Evolutionary conservation across 1,140 invertebrate genomes (phyloP).

Genomic region (Zaprionus taronus): DNA sequence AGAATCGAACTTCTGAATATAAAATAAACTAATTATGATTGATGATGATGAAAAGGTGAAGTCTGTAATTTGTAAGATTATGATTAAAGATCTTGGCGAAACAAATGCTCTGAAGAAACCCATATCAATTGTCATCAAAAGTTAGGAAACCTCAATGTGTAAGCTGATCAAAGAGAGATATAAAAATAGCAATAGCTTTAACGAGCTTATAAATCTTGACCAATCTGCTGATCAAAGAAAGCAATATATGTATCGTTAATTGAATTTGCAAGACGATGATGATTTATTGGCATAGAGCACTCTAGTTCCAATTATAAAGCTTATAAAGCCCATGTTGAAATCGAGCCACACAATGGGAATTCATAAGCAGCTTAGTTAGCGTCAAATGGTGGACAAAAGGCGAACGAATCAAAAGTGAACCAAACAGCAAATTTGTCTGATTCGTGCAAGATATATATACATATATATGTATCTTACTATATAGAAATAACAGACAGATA

Average conservation of each 20-base stretch:
- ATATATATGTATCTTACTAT: background rate
- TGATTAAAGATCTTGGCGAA: background rate
- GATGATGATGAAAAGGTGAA: background rate
- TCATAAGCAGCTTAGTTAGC: conserved; percentile 40
- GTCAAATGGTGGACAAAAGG: conserved; percentile 32
- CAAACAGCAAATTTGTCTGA: background rate
- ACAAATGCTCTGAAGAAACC: background rate
- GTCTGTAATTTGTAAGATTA: background rate
- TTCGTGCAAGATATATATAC: background rate
- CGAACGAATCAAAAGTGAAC: conserved; percentile 25
- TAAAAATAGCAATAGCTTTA: background rate
- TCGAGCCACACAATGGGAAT: conserved; percentile 29
- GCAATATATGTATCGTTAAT: conserved; percentile 26
- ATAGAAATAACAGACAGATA: background rate
- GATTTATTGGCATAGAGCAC: conserved; percentile 45
- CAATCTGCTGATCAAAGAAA: conserved; percentile 12
- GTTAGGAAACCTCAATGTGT: background rate
- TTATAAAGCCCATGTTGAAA: conserved; percentile 39
- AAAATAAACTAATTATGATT: background rate
- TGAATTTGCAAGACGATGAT: conserved; percentile 33
- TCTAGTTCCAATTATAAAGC: conserved; percentile 42
- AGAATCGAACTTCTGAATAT: background rate
- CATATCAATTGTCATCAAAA: background rate
- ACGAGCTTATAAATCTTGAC: conserved; percentile 7
- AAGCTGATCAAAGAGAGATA: background rate